Evolutionary conservation across 2,113 vertebrate species (phyloP).

Genomic region (Myotis yumanensis): DNA sequence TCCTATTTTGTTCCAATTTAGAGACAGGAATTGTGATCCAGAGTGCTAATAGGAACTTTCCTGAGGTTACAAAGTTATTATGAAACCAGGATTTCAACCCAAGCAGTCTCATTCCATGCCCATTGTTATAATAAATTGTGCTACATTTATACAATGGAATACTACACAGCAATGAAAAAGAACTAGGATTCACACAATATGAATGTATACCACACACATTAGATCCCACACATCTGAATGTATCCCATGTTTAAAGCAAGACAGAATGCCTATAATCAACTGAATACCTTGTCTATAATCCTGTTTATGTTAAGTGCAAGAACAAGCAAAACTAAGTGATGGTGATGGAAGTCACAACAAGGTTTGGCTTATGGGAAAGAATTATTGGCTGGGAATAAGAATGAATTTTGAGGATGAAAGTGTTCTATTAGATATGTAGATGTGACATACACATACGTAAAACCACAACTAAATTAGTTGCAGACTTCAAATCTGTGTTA

Average conservation of each 20-base stretch:
- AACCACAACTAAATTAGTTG: background rate
- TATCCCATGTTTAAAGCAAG: background rate
- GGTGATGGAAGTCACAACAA: background rate
- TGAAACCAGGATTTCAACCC: background rate
- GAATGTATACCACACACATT: background rate
- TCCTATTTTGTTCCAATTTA: background rate
- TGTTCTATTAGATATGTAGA: background rate
- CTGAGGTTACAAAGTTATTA: background rate
- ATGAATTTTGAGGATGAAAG: background rate
- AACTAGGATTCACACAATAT: background rate
- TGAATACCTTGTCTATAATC: background rate
- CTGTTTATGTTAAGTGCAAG: background rate
- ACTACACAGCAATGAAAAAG: slow-evolving; percentile 8
- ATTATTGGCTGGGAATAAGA: background rate
- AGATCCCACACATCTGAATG: too few relatives aligned
- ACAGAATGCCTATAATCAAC: background rate
- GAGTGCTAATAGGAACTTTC: background rate
- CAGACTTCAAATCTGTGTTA: background rate
- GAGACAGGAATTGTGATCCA: background rate
- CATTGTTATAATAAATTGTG: background rate
- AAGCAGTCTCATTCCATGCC: background rate
- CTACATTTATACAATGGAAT: background rate
- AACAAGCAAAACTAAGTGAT: slow-evolving; percentile 30
- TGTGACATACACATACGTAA: background rate
- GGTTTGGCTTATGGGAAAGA: background rate